phyloP scores from a whole-genome alignment of 2,888 invertebrate genomes.

The Sesamia inferens region DNA sequence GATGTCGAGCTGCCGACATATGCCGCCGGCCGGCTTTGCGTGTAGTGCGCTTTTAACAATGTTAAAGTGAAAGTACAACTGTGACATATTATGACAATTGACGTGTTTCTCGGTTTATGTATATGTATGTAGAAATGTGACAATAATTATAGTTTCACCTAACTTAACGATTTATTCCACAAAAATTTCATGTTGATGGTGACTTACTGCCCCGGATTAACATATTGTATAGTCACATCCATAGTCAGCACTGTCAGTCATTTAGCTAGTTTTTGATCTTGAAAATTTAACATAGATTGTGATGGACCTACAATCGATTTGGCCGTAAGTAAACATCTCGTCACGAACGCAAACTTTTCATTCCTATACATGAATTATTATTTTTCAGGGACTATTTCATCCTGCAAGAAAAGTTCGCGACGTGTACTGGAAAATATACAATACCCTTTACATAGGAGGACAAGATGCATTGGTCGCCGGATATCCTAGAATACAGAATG shows the following conservation, averaged over 20 bases:
- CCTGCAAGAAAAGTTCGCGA: conserved; percentile 99
- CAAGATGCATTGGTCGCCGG: conserved; percentile 99
- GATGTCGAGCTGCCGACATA: no score
- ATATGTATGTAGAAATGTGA: no score
- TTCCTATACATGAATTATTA: conserved; percentile 27
- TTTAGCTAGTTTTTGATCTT: background rate
- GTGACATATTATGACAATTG: no score
- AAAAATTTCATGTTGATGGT: background rate
- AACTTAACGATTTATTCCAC: background rate
- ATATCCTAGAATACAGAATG: conserved; percentile 98
- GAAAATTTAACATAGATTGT: background rate
- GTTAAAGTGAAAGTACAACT: no score
- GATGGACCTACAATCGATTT: background rate
- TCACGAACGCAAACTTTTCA: background rate
- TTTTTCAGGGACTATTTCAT: conserved; percentile 97
- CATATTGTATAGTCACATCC: no score
- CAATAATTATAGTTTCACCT: no score
- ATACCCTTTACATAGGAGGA: conserved; percentile 99
- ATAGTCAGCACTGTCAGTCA: background rate
- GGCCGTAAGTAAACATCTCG: background rate
- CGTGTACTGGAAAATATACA: conserved; percentile 99
- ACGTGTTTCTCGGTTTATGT: no score
- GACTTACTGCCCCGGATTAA: background rate
- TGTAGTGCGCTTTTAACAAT: no score
- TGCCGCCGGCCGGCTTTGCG: no score